Percentiles rank a stretch among this genome's conserved stretches.
Evolutionary conservation across 2,888 invertebrate genomes (phyloP).

Genomic region (Melipona beecheii): DNA sequence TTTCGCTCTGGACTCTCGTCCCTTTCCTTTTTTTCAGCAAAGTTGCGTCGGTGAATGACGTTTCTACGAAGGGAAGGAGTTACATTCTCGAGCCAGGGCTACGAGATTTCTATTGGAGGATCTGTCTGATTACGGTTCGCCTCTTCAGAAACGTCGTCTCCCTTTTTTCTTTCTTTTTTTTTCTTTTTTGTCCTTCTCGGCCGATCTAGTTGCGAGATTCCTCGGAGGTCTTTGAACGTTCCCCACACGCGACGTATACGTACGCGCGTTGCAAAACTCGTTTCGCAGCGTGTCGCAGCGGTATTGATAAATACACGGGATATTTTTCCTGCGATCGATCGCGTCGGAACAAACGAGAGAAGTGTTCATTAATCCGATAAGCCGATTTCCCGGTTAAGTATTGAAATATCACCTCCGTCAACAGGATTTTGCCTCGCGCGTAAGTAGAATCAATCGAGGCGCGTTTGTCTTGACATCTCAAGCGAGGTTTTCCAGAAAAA

Average conservation of each 20-base stretch:
- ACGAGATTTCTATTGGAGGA: slow-evolving; percentile 30
- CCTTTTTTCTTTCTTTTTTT: no score
- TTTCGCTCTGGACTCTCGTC: not conserved
- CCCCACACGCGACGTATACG: no score
- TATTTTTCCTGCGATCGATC: slow-evolving; percentile 30
- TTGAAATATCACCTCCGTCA: slow-evolving; percentile 43
- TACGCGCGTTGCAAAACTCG: not conserved
- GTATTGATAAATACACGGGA: slow-evolving; percentile 36
- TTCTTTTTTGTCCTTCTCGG: not conserved
- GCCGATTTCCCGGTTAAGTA: slow-evolving; percentile 45
- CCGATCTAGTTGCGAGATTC: slow-evolving; percentile 18
- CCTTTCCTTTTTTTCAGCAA: not conserved
- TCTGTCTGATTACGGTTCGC: slow-evolving; percentile 28
- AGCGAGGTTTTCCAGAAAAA: not conserved
- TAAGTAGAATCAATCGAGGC: slow-evolving; percentile 43
- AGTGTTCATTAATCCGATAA: slow-evolving; percentile 34
- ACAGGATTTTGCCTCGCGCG: slow-evolving; percentile 15
- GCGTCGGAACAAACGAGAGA: slow-evolving; percentile 20
- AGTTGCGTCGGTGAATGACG: slow-evolving; percentile 28
- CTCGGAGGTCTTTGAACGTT: slow-evolving; percentile 3
- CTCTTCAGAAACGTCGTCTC: slow-evolving; percentile 6
- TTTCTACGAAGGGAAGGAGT: slow-evolving; percentile 4
- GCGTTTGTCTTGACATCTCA: not conserved
- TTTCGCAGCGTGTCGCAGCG: not conserved
- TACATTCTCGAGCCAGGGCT: slow-evolving; percentile 9